Conservation (phyloP, 2,797 vertebrate genomes). For the Sciurus vulgaris region DNA sequence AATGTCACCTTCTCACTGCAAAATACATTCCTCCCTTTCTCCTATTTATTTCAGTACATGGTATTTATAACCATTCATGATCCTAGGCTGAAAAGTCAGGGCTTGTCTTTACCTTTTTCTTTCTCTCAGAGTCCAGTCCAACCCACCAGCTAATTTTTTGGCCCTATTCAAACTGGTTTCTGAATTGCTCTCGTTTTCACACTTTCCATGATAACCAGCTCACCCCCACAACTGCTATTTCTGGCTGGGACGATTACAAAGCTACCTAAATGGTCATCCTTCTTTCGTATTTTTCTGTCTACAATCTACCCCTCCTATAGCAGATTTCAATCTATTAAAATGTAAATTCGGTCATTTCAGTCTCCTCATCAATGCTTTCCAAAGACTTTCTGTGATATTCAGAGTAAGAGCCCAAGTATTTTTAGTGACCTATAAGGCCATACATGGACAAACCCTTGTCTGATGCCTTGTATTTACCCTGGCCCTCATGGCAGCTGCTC, state of each 20-base stretch:
- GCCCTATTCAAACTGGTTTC: neutral
- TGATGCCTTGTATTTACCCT: neutral
- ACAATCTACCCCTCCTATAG: neutral
- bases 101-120: neutral
- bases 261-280: neutral
- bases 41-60: neutral
- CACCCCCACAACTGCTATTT: neutral
- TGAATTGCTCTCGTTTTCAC: neutral
- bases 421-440: neutral
- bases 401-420: neutral
- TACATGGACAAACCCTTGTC: neutral
- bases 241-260: neutral
- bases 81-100: neutral
- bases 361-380: neutral
- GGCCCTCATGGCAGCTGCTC: neutral
- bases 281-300: neutral
- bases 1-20: constrained; percentile 6
- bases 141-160: neutral
- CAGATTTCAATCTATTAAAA: neutral
- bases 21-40: neutral
- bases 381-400: constrained; percentile 37
- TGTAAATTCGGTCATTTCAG: neutral
- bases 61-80: neutral
- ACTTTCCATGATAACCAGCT: neutral
- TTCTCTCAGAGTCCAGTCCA: neutral